Conservation (phyloP, 2,888 invertebrate genomes). For the Pheosia gnoma region DNA sequence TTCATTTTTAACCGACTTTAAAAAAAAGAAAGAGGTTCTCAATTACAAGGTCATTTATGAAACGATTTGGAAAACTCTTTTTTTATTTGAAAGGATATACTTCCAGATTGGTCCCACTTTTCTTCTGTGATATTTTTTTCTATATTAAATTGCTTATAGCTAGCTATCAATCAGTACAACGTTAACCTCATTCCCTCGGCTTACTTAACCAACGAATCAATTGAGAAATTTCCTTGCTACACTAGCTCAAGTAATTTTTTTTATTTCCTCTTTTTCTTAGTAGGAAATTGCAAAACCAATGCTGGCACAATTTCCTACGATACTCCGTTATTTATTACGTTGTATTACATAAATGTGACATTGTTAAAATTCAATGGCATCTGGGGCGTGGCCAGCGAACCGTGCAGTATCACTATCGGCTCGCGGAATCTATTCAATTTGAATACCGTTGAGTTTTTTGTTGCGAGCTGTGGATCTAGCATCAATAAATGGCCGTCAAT, state of each 20-base stretch:
- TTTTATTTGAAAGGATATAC: too few relatives aligned
- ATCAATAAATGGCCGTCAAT: slow-evolving; percentile 11
- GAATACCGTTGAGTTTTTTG: slow-evolving; percentile 18
- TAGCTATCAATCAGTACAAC: not conserved
- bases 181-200: not conserved
- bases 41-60: too few relatives aligned
- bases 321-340: slow-evolving; percentile 38
- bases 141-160: too few relatives aligned
- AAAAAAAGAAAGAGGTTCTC: too few relatives aligned
- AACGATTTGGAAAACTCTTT: too few relatives aligned
- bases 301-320: slow-evolving; percentile 35
- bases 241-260: slow-evolving; percentile 13
- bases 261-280: slow-evolving; percentile 17
- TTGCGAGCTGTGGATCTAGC: not conserved
- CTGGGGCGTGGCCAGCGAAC: slow-evolving; percentile 21
- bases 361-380: slow-evolving; percentile 47
- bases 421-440: slow-evolving; percentile 16
- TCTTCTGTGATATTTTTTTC: too few relatives aligned
- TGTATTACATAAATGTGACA: slow-evolving; percentile 44
- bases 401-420: slow-evolving; percentile 26
- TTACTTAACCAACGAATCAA: not conserved
- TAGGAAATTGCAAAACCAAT: slow-evolving; percentile 35
- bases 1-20: too few relatives aligned
- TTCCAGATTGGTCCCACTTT: too few relatives aligned
- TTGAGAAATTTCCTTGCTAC: slow-evolving; percentile 29